These are phyloP conservation scores for Penelope pileata DNA, from an alignment of 2,113 vertebrate species.

Conservation along the genomic window DNA sequence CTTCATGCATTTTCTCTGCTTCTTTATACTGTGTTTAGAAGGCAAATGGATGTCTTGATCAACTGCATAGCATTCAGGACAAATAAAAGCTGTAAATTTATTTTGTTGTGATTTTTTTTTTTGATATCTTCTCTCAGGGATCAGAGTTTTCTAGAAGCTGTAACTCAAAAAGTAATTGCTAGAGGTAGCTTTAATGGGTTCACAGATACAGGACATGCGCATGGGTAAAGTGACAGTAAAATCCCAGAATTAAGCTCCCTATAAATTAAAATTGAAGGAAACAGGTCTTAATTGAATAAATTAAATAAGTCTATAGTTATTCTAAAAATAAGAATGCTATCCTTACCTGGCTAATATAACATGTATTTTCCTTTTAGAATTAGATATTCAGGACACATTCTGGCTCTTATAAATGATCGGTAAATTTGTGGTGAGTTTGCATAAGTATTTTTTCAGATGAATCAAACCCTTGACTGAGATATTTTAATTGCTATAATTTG, in stretches of 20 bases:
- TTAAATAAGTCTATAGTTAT: background rate
- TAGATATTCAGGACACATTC: constrained; percentile 26
- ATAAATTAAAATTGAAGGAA: background rate
- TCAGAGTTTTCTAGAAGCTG: background rate
- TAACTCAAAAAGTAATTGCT: background rate
- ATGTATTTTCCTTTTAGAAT: background rate
- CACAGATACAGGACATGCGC: background rate
- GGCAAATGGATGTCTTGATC: background rate
- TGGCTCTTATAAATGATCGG: background rate
- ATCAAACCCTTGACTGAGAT: constrained; percentile 56
- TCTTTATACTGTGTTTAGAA: background rate
- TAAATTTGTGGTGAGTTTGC: constrained; percentile 50
- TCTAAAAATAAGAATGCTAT: background rate
- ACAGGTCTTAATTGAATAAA: background rate
- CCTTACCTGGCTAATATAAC: background rate
- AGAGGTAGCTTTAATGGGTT: background rate
- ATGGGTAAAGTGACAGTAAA: background rate
- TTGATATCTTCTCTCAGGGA: background rate
- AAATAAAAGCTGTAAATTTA: background rate
- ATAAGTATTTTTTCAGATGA: constrained; percentile 63
- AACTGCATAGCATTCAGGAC: background rate
- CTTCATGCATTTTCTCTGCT: background rate
- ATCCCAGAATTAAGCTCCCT: background rate
- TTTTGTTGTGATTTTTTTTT: background rate
- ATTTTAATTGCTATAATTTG: constrained; percentile 80